A percentile compares a stretch with the other conserved stretches of the same genome.
These are phyloP conservation scores for Andrena praecox DNA, from an alignment of 2,888 invertebrate genomes.

Conservation along the genomic window DNA sequence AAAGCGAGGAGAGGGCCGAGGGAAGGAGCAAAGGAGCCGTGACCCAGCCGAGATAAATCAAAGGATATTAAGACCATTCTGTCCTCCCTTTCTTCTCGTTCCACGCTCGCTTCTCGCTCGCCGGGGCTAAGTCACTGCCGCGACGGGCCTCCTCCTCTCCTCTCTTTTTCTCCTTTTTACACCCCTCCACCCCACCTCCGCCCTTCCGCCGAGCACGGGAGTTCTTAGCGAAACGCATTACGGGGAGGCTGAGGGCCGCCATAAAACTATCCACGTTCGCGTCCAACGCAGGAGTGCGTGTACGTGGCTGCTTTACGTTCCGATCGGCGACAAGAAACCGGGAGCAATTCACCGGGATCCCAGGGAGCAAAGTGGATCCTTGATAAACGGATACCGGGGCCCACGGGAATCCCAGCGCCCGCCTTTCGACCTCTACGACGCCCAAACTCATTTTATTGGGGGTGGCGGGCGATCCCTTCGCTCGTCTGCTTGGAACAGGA, in stretches of 20 bases:
- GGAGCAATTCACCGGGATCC: conserved; percentile 67
- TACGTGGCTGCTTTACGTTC: conserved; percentile 75
- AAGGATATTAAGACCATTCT: conserved; percentile 82
- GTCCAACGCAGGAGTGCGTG: conserved; percentile 59
- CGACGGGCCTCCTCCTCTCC: neutral
- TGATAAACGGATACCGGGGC: conserved; percentile 72
- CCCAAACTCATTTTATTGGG: conserved; percentile 34
- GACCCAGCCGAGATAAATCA: conserved; percentile 84
- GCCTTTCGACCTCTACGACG: conserved; percentile 11
- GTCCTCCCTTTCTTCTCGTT: conserved; percentile 56
- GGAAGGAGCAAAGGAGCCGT: conserved; percentile 77
- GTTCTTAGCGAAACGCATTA: conserved; percentile 77
- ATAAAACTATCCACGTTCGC: conserved; percentile 77
- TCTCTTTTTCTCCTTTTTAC: conserved; percentile 10
- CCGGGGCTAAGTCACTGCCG: conserved; percentile 44
- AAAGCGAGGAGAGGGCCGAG: conserved; percentile 56
- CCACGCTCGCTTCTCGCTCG: conserved; percentile 32
- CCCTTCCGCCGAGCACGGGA: conserved; percentile 39
- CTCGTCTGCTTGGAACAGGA: conserved; percentile 37
- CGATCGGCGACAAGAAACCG: conserved; percentile 72
- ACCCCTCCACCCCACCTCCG: conserved; percentile 2
- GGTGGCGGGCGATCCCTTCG: conserved; percentile 28
- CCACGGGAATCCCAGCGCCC: conserved; percentile 42
- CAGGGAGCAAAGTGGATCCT: conserved; percentile 63
- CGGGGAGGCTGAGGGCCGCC: conserved; percentile 77